Base-by-base conservation (phyloP, 2,888 invertebrate genomes). In the Sarcophaga variegata region DNA sequence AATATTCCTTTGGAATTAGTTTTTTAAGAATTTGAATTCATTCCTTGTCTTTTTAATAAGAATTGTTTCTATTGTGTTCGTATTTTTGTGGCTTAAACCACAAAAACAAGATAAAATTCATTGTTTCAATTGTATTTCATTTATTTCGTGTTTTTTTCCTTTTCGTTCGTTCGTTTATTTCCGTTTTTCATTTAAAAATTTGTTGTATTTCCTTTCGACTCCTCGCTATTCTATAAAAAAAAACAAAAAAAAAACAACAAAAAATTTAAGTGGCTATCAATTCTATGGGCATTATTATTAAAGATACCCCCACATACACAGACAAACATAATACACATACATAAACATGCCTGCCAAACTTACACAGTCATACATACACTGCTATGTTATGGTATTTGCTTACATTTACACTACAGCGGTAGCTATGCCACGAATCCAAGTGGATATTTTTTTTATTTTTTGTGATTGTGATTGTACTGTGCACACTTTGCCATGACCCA, bases 241-340 rank as follows among this genome's bases (percentile, higher is more conserved):
- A 37, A 37, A 6, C 0, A 37, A 6, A 0, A 37, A 37, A 4
- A 54, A 14, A 47, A 74, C 6, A 45, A 77, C 81, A 83, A 74
- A 70, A 77, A 83, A 81, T 78, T 81, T 86, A 83, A 86, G 86
- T 83, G 83, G 78, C 83, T 74, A 86, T 86, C 83, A 86, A 83
- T 86, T 86, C 81, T 49, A 77, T 66, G 66, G 81, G 78, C 69
- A 37, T 37, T 37, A 37, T 37, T 37, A 78, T 78, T 86, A 75
- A 83, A 83, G 74, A 86, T 86, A 81, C 49, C 60, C 47, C 47
- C 14, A 60, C 47, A 64, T 4, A 49, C 47, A 11, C 37, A 47
- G 47, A 62, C 49, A 74, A 37, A 72, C 54, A 10, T 37, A 37
- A 37, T 37, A 37, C 37, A 37, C 1, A 37, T 37, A 6, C 37